These are phyloP conservation scores for Acipenser transmontanus DNA, from an alignment of 2,797 vertebrate species.

Conservation along the genomic window DNA sequence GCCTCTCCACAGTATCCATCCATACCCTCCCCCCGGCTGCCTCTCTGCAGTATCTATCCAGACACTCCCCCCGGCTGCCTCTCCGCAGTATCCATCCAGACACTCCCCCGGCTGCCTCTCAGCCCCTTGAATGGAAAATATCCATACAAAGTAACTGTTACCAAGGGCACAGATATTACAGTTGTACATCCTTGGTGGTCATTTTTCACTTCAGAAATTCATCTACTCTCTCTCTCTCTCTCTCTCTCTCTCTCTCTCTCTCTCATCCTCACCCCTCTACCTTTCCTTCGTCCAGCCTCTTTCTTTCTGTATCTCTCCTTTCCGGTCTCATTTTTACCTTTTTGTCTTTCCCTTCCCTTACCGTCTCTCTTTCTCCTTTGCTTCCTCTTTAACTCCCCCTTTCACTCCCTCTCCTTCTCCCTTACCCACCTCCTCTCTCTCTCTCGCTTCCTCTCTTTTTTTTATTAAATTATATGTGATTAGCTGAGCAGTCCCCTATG, in stretches of 20 bases:
- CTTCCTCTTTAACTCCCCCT: neutral
- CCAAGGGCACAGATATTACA: too few species aligned
- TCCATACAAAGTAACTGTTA: too few species aligned
- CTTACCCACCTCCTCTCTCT: neutral
- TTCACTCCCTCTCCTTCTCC: neutral
- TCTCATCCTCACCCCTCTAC: conserved; percentile 8
- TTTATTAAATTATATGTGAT: conserved; percentile 35
- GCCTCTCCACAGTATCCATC: too few species aligned
- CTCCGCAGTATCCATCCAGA: too few species aligned
- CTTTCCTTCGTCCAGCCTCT: neutral
- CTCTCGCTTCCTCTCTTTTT: conserved; percentile 8
- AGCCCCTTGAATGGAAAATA: too few species aligned
- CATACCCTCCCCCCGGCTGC: too few species aligned
- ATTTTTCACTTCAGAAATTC: neutral
- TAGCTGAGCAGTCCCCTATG: conserved; percentile 31
- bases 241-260: conserved; percentile 19
- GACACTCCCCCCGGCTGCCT: too few species aligned
- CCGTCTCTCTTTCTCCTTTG: neutral
- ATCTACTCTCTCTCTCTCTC: neutral
- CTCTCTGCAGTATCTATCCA: too few species aligned
- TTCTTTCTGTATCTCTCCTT: neutral
- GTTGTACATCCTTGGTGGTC: too few species aligned
- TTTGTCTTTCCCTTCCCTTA: neutral
- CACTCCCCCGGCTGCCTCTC: too few species aligned
- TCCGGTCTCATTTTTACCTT: neutral